A percentile compares a stretch with the other conserved stretches of the same genome.
These are phyloP conservation scores for Scotopteryx bipunctaria DNA, from an alignment of 2,888 invertebrate species.

Conservation along the genomic window DNA sequence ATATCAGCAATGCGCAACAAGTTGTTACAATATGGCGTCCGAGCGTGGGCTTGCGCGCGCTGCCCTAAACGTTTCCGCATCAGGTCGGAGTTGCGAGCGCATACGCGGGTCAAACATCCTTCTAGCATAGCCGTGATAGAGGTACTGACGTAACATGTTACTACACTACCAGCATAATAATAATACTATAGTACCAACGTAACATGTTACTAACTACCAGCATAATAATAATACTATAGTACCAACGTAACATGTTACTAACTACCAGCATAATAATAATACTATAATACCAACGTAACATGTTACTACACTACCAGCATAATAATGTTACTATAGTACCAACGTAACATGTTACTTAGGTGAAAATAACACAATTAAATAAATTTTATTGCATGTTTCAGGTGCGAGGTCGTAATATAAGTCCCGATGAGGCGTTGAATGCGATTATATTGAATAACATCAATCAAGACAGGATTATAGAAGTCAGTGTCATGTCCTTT, in stretches of 20 bases:
- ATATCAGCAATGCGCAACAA: slow-evolving; percentile 5
- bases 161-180: too few relatives aligned
- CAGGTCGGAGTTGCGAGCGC: slow-evolving; percentile 63
- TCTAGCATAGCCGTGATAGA: slow-evolving; percentile 60
- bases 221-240: too few relatives aligned
- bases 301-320: too few relatives aligned
- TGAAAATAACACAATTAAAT: too few relatives aligned
- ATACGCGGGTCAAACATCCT: slow-evolving; percentile 61
- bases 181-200: slow-evolving; percentile 46
- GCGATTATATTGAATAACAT: slow-evolving; percentile 56
- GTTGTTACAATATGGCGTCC: slow-evolving; percentile 31
- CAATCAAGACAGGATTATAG: slow-evolving; percentile 58
- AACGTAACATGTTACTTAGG: not conserved
- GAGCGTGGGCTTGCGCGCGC: slow-evolving; percentile 64
- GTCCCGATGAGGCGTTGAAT: slow-evolving; percentile 55
- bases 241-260: not conserved
- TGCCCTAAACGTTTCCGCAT: slow-evolving; percentile 66
- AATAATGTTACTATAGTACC: too few relatives aligned
- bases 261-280: too few relatives aligned
- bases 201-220: too few relatives aligned
- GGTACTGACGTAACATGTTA: slow-evolving; percentile 40
- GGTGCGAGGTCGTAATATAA: slow-evolving; percentile 62
- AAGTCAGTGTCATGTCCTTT: slow-evolving; percentile 67
- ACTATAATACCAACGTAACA: too few relatives aligned
- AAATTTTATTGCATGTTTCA: slow-evolving; percentile 31